Conservation (phyloP, 1,140 invertebrate genomes). For the Orius insidiosus region DNA sequence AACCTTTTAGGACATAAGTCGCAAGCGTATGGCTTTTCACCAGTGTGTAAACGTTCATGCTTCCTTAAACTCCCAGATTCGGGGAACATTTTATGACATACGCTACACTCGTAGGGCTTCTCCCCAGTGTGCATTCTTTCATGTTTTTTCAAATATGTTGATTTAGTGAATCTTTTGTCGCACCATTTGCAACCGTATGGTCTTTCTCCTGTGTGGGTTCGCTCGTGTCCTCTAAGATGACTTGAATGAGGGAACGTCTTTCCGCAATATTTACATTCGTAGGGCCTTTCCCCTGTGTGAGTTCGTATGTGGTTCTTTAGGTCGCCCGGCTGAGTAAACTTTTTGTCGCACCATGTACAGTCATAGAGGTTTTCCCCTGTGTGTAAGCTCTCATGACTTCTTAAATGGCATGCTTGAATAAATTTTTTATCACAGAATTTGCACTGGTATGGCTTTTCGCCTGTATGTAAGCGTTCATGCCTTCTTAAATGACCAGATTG, state of each 20-base stretch:
- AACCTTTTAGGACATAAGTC: too few species aligned
- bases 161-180: too few species aligned
- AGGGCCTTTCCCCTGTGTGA: slow-evolving; percentile 29
- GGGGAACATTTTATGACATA: too few species aligned
- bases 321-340: slow-evolving; percentile 20
- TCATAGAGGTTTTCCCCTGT: slow-evolving; percentile 42
- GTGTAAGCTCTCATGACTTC: slow-evolving; percentile 28
- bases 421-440: slow-evolving; percentile 41
- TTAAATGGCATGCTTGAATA: slow-evolving; percentile 22
- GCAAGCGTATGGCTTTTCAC: too few species aligned
- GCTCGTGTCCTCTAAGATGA: slow-evolving; percentile 11
- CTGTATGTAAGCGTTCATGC: slow-evolving; percentile 32
- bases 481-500: slow-evolving; percentile 32
- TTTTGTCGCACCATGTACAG: slow-evolving; percentile 34
- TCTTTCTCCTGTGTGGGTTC: neutral
- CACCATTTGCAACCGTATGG: too few species aligned
- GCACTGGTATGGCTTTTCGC: slow-evolving; percentile 40
- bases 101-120: neutral
- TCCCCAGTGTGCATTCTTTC: too few species aligned
- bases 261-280: slow-evolving; percentile 34
- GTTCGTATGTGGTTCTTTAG: slow-evolving; percentile 19
- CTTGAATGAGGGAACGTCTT: slow-evolving; percentile 6
- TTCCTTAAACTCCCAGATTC: too few species aligned
- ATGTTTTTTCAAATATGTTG: too few species aligned
- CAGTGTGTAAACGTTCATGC: too few species aligned